Evolutionary conservation across 1,140 invertebrate genomes (phyloP), one percentile per base, ranked within the genome.

Genomic region (Bradysia coprophila): DNA sequence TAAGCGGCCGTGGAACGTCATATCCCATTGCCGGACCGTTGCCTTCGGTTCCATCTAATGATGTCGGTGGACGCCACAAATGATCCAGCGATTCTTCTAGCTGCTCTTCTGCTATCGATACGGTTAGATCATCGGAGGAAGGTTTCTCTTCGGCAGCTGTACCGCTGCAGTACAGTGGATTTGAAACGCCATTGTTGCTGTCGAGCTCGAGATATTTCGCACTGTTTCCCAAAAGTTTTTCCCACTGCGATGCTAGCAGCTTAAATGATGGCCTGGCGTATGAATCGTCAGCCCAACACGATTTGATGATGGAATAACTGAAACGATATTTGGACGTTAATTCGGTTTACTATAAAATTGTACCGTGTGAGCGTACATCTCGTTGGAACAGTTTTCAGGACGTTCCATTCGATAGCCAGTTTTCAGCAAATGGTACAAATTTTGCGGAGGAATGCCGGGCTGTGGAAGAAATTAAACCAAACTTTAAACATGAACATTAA

Each of bases 381-480:
- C 73, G 43, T 72, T 62, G 3, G 85, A 84, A 56, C 89, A 93
- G 53, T 84, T 82, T 28, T 75, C 69, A 0, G 89, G 89, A 38
- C 69, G 69, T 36, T 82, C 74, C 85, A 93, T 87, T 21, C 85
- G 66, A 51, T 85, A 85, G 1, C 83, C 84, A 6, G 71, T 71
- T 45, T 73, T 74, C 0, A 94, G 69, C 21, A 88, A 57, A 41
- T 76, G 72, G 59, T 78, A 86, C 6, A 90, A 67, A 55, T 81
- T 77, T 50, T 87, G 78, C 2, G 81, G 72, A 20, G 77, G 71
- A 11, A 88, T 72, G 24, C 81, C 81, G 1, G 84, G 83, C n/a
- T n/a, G n/a, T n/a, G n/a, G n/a, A n/a, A n/a, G n/a, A n/a, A n/a
- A n/a, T n/a, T n/a, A n/a, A n/a, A 60, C 85, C 86, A 5, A 81